Evolutionary conservation across 2,888 invertebrate genomes (phyloP).

Genomic region (Aethes cnicana): DNA sequence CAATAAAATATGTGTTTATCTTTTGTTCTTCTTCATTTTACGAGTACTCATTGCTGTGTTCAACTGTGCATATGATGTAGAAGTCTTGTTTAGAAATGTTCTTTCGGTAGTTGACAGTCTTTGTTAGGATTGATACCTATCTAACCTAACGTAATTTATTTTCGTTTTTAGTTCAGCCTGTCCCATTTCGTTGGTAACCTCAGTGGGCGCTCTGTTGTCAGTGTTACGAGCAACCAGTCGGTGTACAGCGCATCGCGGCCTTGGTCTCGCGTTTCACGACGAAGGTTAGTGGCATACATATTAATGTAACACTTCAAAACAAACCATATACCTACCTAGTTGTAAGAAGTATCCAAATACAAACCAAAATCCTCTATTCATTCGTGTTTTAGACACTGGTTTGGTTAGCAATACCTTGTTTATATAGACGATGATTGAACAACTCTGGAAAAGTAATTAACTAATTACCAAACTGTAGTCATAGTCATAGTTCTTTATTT

Average conservation of each 20-base stretch:
- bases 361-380: too few species aligned
- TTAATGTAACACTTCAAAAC: constrained; percentile 48
- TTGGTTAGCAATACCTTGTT: too few species aligned
- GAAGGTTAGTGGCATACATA: constrained; percentile 79
- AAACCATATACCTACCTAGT: constrained; percentile 36
- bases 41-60: constrained; percentile 8
- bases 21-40: constrained; percentile 26
- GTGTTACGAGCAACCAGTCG: constrained; percentile 83
- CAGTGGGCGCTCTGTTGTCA: constrained; percentile 83
- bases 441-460: too few species aligned
- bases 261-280: constrained; percentile 85
- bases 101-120: constrained; percentile 41
- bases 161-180: constrained; percentile 79
- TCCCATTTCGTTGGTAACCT: constrained; percentile 83
- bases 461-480: too few species aligned
- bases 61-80: constrained; percentile 7
- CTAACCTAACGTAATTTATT: constrained; percentile 41
- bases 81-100: constrained; percentile 24
- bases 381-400: too few species aligned
- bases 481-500: too few species aligned
- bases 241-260: constrained; percentile 84
- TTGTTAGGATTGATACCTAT: constrained; percentile 45
- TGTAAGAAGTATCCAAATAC: too few species aligned
- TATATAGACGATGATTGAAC: too few species aligned
- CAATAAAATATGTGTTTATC: constrained; percentile 29